phyloP scores from a whole-genome alignment of 2,113 vertebrate species.

The Climacteris rufus region DNA sequence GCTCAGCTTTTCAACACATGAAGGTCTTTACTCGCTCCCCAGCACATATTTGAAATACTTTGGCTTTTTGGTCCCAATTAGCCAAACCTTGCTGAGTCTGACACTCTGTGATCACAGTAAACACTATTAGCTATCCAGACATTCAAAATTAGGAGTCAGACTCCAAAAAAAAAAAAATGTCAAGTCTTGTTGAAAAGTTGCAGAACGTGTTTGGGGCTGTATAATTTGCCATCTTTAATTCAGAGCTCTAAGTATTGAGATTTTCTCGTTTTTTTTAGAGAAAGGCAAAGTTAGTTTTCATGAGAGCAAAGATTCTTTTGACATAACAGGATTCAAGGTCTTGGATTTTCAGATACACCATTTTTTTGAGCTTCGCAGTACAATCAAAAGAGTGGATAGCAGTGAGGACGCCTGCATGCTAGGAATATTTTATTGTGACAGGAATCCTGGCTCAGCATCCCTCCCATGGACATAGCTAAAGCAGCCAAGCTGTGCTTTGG shows the following conservation, averaged over 20 bases:
- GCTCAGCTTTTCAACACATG: neutral
- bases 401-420: neutral
- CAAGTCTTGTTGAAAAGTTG: neutral
- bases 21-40: neutral
- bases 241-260: neutral
- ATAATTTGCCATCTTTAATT: neutral
- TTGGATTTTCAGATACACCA: neutral
- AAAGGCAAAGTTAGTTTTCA: neutral
- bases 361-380: neutral
- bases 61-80: neutral
- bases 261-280: neutral
- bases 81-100: neutral
- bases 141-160: neutral
- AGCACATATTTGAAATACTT: slow-evolving; percentile 20
- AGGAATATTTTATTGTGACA: neutral
- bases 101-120: neutral
- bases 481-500: neutral
- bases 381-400: neutral
- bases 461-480: neutral
- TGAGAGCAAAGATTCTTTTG: neutral
- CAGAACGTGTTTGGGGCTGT: neutral
- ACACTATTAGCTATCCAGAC: neutral
- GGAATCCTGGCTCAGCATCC: neutral
- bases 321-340: neutral
- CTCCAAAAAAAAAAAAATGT: neutral